phyloP scores from a whole-genome alignment of 2,113 vertebrate genomes.

The Zootoca vivipara region DNA sequence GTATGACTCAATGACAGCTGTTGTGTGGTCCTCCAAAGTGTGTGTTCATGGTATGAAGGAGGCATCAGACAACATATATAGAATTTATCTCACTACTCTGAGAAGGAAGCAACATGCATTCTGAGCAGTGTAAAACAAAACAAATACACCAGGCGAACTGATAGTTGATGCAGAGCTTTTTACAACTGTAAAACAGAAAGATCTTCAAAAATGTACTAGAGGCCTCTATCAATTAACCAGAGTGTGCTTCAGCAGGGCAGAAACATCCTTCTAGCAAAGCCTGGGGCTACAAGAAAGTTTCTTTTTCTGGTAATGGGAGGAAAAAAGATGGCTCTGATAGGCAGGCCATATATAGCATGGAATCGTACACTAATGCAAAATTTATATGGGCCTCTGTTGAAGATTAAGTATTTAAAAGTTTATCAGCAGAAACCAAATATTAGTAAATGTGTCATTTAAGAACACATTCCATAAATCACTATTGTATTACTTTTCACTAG shows the following conservation, averaged over 20 bases:
- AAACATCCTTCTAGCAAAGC: slow-evolving; percentile 51
- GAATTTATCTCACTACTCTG: background rate
- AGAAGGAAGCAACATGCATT: background rate
- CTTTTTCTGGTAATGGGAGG: slow-evolving; percentile 16
- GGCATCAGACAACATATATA: background rate
- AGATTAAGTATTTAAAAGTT: slow-evolving; percentile 9
- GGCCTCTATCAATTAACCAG: slow-evolving; percentile 50
- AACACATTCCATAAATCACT: background rate
- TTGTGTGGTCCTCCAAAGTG: too few species aligned
- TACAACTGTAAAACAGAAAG: slow-evolving; percentile 10
- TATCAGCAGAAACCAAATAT: slow-evolving; percentile 15
- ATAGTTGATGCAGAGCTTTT: slow-evolving; percentile 28
- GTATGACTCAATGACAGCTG: too few species aligned
- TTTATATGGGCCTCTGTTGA: slow-evolving; percentile 26
- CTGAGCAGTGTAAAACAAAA: slow-evolving; percentile 22
- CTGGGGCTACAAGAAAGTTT: slow-evolving; percentile 34
- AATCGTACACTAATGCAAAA: slow-evolving; percentile 14
- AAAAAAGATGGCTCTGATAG: slow-evolving; percentile 41
- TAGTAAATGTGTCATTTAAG: background rate
- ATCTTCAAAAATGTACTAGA: slow-evolving; percentile 52
- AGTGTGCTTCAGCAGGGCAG: slow-evolving; percentile 27
- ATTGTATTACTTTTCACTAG: background rate
- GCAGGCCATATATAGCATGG: background rate
- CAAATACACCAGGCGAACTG: slow-evolving; percentile 37
- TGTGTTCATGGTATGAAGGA: too few species aligned